Base-by-base conservation (phyloP, 2,888 invertebrate genomes). In the Oxycera nigricornis region DNA sequence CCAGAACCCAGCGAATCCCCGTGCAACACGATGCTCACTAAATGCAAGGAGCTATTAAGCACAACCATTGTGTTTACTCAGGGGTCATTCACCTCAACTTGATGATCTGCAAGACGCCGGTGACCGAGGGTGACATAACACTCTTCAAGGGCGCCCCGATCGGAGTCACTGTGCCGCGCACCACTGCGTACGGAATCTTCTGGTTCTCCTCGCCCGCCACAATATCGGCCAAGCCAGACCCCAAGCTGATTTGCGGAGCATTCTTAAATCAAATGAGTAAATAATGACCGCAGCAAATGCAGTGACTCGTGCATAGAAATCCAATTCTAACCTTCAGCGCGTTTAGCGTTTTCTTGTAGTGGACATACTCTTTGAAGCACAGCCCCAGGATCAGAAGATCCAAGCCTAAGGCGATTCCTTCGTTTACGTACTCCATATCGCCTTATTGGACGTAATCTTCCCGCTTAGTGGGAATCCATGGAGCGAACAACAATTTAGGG, bases 1-100 rank as follows among this genome's bases (percentile, higher is more conserved):
- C 94, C 94, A 94, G 85, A 94, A 94, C 2, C 94, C 94, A n/a
- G 92, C 91, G 3, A 92, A 91, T 35, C 91, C 92, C 79, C 94
- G 87, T n/a, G 93, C 91, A 77, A 94, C 90, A 3, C 93, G 91
- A 87, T 94, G 94, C 85, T 94, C 94, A 81, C 92, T 92, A 78
- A 0, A 74, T 72, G 11, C n/a, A 26, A 30, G 11, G 26, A n/a
- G 1, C 2, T 2, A 31, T 26, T 14, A 52, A 14, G 14, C 20
- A 26, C n/a, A 7, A 22, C 17, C 26, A 20, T 35, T 24, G 24
- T 50, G 50, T 46, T 46, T 65, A 11, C 46, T 24, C 22, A 14
- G 3, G 9, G 39, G 30, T 41, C 14, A 55, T 20, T 61, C 76
- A 82, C 82, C 80, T 83, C 4, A 94, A 90, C 80, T 91, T 91